Percentiles rank a stretch among this genome's conserved stretches.
Evolutionary conservation across 2,888 invertebrate species (phyloP).

Genomic region (Isoperla grammatica): DNA sequence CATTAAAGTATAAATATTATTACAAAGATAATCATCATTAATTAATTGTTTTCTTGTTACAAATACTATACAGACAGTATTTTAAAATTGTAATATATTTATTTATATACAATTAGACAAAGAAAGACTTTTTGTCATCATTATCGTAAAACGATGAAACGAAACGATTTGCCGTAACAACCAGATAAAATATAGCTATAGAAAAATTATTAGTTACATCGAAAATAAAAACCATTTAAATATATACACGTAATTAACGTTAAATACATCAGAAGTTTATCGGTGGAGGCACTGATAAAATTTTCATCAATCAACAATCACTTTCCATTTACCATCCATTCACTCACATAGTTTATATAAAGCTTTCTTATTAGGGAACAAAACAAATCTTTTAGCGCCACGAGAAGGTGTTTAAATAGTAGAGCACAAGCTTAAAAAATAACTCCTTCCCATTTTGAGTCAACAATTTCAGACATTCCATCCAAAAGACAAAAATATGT

Average conservation of each 20-base stretch:
- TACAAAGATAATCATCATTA: constrained; percentile 31
- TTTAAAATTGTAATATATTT: constrained; percentile 17
- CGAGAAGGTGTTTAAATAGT: too few relatives aligned
- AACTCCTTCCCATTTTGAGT: too few relatives aligned
- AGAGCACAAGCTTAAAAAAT: too few relatives aligned
- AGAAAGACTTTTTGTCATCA: constrained; percentile 16
- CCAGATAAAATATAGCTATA: constrained; percentile 28
- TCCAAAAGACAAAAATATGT: too few relatives aligned
- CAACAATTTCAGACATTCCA: too few relatives aligned
- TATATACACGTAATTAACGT: constrained; percentile 22
- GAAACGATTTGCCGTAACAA: constrained; percentile 25
- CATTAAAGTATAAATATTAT: constrained; percentile 33
- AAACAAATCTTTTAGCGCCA: too few relatives aligned
- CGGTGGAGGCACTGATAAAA: constrained; percentile 30
- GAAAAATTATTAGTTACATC: constrained; percentile 20
- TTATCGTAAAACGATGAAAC: constrained; percentile 23
- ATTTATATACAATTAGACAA: constrained; percentile 28
- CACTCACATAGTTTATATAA: neutral
- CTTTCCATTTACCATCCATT: neutral
- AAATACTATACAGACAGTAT: constrained; percentile 31
- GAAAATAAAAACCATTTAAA: constrained; percentile 26
- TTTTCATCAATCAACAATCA: neutral
- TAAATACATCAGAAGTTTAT: constrained; percentile 21
- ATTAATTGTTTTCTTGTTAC: constrained; percentile 30
- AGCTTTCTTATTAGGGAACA: neutral